Conservation (phyloP, 53 echinoderm and acorn worm genomes). For the Paelopatides confundens region DNA sequence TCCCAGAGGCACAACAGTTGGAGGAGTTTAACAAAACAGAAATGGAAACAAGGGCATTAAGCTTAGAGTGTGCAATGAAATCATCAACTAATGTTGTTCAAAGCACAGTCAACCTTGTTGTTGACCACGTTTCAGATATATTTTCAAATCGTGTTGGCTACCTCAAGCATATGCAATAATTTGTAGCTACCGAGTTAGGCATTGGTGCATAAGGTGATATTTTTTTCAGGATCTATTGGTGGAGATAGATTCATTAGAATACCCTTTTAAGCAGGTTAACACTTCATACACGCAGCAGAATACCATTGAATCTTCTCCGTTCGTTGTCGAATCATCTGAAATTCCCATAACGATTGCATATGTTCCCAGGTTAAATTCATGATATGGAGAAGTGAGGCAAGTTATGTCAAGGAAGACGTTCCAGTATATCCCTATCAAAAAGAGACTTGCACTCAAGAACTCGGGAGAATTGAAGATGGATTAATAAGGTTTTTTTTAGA, state of each 20-base stretch:
- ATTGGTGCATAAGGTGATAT: neutral
- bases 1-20: too few relatives aligned
- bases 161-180: neutral
- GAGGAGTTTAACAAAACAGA: too few relatives aligned
- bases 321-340: slow-evolving; percentile 16
- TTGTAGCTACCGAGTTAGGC: neutral
- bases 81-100: slow-evolving; percentile 40
- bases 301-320: slow-evolving; percentile 1
- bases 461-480: neutral
- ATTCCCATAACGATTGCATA: slow-evolving; percentile 30
- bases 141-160: slow-evolving; percentile 7
- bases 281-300: slow-evolving; percentile 12
- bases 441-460: slow-evolving; percentile 1
- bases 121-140: slow-evolving; percentile 31
- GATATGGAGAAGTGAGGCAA: slow-evolving; percentile 23
- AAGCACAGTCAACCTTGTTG: slow-evolving; percentile 38
- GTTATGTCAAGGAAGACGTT: neutral
- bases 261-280: slow-evolving; percentile 18
- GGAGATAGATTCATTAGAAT: neutral
- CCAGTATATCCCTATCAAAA: slow-evolving; percentile 25
- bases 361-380: slow-evolving; percentile 34
- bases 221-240: neutral
- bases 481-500: slow-evolving; percentile 12
- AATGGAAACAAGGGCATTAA: neutral
- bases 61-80: too few relatives aligned